Base-by-base conservation (phyloP, 2,797 vertebrate species). In the Melopsittacus undulatus region DNA sequence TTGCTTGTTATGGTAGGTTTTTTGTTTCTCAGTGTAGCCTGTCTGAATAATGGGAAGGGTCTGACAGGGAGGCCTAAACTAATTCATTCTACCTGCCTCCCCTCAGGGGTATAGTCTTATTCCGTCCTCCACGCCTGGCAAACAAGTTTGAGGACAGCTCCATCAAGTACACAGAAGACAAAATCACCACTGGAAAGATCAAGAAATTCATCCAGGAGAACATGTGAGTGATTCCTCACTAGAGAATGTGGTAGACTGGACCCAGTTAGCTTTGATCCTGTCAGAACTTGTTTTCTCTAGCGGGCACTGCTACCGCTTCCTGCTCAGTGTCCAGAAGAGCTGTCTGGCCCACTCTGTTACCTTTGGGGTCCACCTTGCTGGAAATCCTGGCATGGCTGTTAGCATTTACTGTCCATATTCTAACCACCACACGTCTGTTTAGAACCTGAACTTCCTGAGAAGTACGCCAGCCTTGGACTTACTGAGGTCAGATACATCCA, bases 131-230 rank as follows among this genome's bases (percentile, higher is more conserved):
- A 17, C 98, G 97, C 61, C 98, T 99, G 77, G 87, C 59, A 46
- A 99, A 98, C 97, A 99, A 99, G 96, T 99, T 99, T 97, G 99
- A 99, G 94, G 99, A 99, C 17, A 77, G 90, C 90, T 98, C 96
- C 1, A 97, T 99, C 72, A 96, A 94, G 59, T 99, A 98, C 89
- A 82, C 90, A 23, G 99, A 98, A 85, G 98, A 98, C 30, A 98
- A 98, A 95, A 98, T 98, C 97, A 98, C 98, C 79, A 99, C 97
- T 83, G 98, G 95, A 94, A 99, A 99, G 92, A 98, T 99, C 91
- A 99, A 99, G 98, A 98, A 89, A 87, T 99, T 99, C 95, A 98
- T 99, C 93, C 98, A 99, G 97, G 99, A 99, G 45, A 99, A 99
- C 95, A 98, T 99, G 99, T 99, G 97, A 98, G 99, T 92, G 70